Base-by-base conservation (phyloP, 2,888 invertebrate genomes). In the Ryuthela nishihirai region DNA sequence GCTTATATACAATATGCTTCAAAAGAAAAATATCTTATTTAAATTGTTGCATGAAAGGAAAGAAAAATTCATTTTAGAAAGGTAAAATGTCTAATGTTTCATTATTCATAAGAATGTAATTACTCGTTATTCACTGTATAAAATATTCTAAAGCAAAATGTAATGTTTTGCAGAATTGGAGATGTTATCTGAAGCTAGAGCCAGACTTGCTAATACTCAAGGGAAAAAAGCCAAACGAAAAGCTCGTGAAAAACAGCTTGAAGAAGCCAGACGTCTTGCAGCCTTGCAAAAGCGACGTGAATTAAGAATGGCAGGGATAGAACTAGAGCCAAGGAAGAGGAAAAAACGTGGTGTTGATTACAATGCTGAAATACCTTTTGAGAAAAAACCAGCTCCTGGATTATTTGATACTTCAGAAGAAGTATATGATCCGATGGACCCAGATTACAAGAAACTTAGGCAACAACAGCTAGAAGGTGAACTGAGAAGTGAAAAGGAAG, bases 111-210 rank as follows among this genome's bases (percentile, higher is more conserved):
- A n/a, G n/a, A n/a, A n/a, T n/a, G n/a, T n/a, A n/a, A n/a, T n/a
- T n/a, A n/a, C n/a, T n/a, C n/a, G n/a, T n/a, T n/a, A n/a, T n/a
- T n/a, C n/a, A n/a, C n/a, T n/a, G n/a, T n/a, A n/a, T n/a, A n/a
- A n/a, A n/a, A n/a, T n/a, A n/a, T n/a, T n/a, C n/a, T n/a, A n/a
- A n/a, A n/a, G n/a, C n/a, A n/a, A n/a, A n/a, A n/a, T n/a, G n/a
- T n/a, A n/a, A 36, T 35, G 2, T 42, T 43, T 70, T 73, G 17
- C 69, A 91, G 93, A 99, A 76, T 46, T 99, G 75, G 99, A 99
- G 77, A 99, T 99, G 99, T 76, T 99, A 64, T 97, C 97, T 0
- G 99, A 99, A 77, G 99, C 99, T 0, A 83, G 99, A 70, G 99
- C 99, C 2, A 85, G 99, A 72, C 80, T 99, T 45, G 99, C 99